Percentiles rank a stretch among this genome's conserved stretches.
Conservation (phyloP, 2,888 invertebrate genomes). For the Tetramorium bicarinatum region DNA sequence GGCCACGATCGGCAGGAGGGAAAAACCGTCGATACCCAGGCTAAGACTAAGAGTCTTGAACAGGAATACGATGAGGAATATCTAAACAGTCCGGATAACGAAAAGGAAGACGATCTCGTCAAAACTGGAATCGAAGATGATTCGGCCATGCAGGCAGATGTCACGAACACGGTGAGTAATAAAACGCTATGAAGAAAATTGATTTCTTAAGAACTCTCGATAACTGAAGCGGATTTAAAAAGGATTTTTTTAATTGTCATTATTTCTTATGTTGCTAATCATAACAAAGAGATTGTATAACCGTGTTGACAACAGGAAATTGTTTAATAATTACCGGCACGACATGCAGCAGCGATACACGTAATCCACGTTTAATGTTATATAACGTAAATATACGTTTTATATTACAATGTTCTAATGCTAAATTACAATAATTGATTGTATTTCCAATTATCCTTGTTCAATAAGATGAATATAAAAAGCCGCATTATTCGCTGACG, state of each 20-base stretch:
- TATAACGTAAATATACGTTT: neutral
- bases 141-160: constrained; percentile 80
- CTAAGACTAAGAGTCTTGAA: constrained; percentile 79
- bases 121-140: constrained; percentile 76
- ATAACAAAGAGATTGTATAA: neutral
- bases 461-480: constrained; percentile 6
- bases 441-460: neutral
- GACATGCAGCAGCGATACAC: neutral
- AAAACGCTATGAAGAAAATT: neutral
- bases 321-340: neutral
- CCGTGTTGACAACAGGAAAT: neutral
- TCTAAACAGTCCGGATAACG: constrained; percentile 76
- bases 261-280: neutral
- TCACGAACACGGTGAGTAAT: constrained; percentile 81
- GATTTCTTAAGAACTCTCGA: neutral
- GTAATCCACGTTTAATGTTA: neutral
- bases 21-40: constrained; percentile 59
- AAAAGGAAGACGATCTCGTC: constrained; percentile 77
- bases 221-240: neutral
- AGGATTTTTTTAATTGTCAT: neutral
- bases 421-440: neutral
- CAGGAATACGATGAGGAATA: constrained; percentile 83
- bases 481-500: neutral
- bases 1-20: constrained; percentile 56
- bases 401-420: neutral